Evolutionary conservation across 2,113 vertebrate species (phyloP).

Genomic region (Phaethon lepturus): DNA sequence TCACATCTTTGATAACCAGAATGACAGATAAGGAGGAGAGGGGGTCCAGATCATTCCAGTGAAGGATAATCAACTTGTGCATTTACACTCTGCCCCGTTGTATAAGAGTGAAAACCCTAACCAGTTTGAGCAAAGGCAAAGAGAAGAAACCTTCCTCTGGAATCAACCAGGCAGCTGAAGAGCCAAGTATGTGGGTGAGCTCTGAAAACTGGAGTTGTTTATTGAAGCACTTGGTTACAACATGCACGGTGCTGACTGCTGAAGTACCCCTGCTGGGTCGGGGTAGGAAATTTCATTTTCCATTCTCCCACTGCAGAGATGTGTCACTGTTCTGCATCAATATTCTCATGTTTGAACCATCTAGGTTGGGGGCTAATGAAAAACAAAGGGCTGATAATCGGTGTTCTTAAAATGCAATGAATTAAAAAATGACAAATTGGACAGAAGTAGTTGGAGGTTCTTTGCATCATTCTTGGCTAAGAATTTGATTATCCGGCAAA

Average conservation of each 20-base stretch:
- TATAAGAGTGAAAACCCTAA: neutral
- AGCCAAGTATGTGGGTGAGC: neutral
- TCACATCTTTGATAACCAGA: neutral
- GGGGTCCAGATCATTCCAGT: neutral
- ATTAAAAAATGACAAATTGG: conserved; percentile 28
- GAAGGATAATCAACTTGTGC: neutral
- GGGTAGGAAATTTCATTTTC: conserved; percentile 20
- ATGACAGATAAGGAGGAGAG: neutral
- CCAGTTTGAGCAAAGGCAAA: neutral
- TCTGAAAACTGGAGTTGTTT: neutral
- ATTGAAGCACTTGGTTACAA: neutral
- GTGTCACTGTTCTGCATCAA: neutral
- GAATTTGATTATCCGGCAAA: neutral
- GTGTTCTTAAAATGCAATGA: neutral
- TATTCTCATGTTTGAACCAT: neutral
- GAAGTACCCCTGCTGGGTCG: neutral
- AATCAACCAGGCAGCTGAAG: neutral
- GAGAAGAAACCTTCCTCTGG: neutral
- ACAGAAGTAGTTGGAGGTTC: neutral
- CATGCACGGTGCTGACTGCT: neutral
- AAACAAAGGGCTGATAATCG: neutral
- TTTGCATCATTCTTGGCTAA: conserved; percentile 3
- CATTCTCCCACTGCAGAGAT: neutral
- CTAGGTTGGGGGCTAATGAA: neutral
- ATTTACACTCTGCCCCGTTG: neutral